phyloP scores from a whole-genome alignment of 2,797 vertebrate genomes.

The Anomalospiza imberbis region DNA sequence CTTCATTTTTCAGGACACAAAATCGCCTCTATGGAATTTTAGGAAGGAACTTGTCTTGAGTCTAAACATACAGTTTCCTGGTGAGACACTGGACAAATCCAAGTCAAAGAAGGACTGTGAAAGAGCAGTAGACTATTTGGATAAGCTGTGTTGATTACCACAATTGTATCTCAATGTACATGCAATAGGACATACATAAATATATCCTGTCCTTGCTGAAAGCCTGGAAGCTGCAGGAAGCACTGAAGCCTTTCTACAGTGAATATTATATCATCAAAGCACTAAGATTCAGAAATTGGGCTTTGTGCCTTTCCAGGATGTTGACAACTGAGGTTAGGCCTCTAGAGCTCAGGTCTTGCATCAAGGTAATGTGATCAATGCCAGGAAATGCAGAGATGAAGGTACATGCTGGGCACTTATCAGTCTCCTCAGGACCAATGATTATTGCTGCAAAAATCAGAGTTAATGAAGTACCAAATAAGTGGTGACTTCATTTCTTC shows the following conservation, averaged over 20 bases:
- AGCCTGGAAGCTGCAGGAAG: neutral
- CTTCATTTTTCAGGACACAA: neutral
- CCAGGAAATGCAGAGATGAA: neutral
- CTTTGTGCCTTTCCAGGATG: neutral
- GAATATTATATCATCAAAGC: neutral
- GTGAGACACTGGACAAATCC: neutral
- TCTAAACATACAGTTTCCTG: neutral
- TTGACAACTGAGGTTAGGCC: neutral
- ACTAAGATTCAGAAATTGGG: neutral
- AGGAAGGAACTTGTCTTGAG: neutral
- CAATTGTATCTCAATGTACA: neutral
- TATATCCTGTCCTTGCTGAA: neutral
- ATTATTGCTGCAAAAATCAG: neutral
- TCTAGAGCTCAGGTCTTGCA: neutral
- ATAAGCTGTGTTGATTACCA: neutral
- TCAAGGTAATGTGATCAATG: neutral
- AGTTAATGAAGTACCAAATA: neutral
- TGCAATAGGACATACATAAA: neutral
- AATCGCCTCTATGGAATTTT: neutral
- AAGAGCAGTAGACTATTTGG: neutral
- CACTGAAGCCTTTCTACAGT: neutral
- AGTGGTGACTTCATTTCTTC: neutral
- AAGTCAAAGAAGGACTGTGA: neutral
- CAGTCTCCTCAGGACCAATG: neutral
- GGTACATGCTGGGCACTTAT: neutral